Percentiles rank a stretch among this genome's conserved stretches.
phyloP scores from a whole-genome alignment of 2,113 vertebrate genomes.

The Eptesicus fuscus region DNA sequence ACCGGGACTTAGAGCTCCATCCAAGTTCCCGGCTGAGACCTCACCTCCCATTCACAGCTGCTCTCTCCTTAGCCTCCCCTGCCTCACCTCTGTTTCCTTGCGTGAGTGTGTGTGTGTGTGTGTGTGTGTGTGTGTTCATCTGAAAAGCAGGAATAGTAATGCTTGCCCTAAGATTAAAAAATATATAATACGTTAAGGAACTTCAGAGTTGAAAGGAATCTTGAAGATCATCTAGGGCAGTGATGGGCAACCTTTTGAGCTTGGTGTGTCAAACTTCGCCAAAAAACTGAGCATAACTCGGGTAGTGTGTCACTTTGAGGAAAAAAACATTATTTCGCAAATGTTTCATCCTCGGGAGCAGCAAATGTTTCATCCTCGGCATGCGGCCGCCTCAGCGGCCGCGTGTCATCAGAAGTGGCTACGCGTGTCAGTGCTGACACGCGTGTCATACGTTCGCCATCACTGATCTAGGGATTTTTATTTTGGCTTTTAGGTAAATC shows the following conservation, averaged over 20 bases:
- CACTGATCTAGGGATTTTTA: background rate
- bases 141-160: background rate
- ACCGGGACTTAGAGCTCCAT: fast-evolving
- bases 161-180: background rate
- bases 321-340: no score
- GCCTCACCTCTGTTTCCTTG: background rate
- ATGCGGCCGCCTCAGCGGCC: no score
- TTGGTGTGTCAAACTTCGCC: no score
- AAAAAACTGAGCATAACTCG: no score
- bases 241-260: no score
- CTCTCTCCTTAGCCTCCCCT: background rate
- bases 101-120: no score
- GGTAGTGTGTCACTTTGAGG: no score
- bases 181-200: background rate
- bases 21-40: background rate
- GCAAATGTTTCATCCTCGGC: no score
- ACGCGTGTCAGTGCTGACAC: no score
- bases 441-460: no score
- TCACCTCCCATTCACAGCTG: background rate
- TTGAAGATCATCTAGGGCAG: background rate
- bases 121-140: background rate
- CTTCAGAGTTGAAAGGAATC: background rate
- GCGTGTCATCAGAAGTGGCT: no score
- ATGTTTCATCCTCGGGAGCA: no score
- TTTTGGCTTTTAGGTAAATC: background rate